These are phyloP conservation scores for Phortica variegata DNA, from an alignment of 1,140 invertebrate genomes.

Conservation along the genomic window DNA sequence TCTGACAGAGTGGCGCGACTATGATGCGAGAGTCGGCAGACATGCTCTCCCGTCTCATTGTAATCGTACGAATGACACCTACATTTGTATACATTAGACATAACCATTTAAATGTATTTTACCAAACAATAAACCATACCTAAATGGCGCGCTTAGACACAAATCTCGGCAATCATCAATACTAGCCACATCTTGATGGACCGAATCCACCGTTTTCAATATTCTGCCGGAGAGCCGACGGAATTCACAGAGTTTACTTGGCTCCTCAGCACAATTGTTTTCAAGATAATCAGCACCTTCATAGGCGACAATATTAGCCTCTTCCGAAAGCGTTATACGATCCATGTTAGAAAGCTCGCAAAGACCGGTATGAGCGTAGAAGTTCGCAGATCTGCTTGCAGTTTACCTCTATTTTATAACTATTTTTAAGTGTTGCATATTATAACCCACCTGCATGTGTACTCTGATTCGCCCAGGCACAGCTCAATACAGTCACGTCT, in stretches of 20 bases:
- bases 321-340: constrained; percentile 79
- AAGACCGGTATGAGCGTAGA: constrained; percentile 78
- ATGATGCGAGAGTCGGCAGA: constrained; percentile 89
- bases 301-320: constrained; percentile 69
- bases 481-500: constrained; percentile 82
- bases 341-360: constrained; percentile 90
- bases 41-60: constrained; percentile 87
- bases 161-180: constrained; percentile 84
- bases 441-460: constrained; percentile 74
- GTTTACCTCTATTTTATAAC: constrained; percentile 14
- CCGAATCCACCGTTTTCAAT: constrained; percentile 90
- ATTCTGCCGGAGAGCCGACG: constrained; percentile 84
- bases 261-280: constrained; percentile 87
- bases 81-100: constrained; percentile 12
- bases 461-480: constrained; percentile 82
- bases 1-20: constrained; percentile 82
- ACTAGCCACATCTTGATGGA: constrained; percentile 84
- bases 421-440: background rate
- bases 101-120: background rate
- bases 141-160: constrained; percentile 81
- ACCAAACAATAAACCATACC: constrained; percentile 28
- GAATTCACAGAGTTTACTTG: constrained; percentile 89
- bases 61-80: constrained; percentile 91
- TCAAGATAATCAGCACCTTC: constrained; percentile 82
- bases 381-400: constrained; percentile 85